Base-by-base conservation (phyloP, 2,797 vertebrate species). In the Gadopsis bispinosus region DNA sequence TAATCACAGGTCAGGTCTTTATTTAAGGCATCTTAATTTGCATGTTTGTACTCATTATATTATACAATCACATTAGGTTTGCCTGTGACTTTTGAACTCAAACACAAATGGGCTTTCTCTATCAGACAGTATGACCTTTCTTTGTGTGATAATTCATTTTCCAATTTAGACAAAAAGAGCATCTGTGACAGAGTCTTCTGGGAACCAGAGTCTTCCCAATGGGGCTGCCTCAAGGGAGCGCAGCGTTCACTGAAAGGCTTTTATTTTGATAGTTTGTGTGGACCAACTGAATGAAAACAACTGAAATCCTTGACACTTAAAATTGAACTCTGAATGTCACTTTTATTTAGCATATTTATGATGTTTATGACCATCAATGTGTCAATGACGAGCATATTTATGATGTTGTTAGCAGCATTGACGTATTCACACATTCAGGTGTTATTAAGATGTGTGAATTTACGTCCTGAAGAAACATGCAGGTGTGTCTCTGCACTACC, bases 401-500 rank as follows among this genome's bases (percentile, higher is more conserved):
- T 51, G 51, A 68, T 13, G 60, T 8, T 68, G 73, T 76, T 74
- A 75, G 65, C 75, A 14, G 48, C 47, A n/a, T 69, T 81, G 67
- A 43, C 43, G 43, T 54, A 63, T 41, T 58, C 54, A 41, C 73
- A 56, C 60, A 50, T 60, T 84, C 75, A 79, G 77, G 69, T 82
- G 78, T 48, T 76, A 75, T 79, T 77, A 76, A 62, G 58, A 81
- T 31, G 67, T 79, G 83, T 79, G 71, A 85, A 87, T 91, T 87
- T 67, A 75, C 81, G 66, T 73, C 48, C 54, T 66, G 66, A 75
- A 83, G 69, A 67, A 84, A 84, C 78, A 87, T 69, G 83, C 83
- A 76, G 51, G 84, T 85, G 80, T 87, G 84, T 83, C 73, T 92
- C 88, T 85, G 81, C 70, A 69, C 72, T 75, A 48, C 73, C 62